Evolutionary conservation across 37 sponge, comb jelly and placozoan species (phyloP), one percentile per base, ranked within the genome.

Genomic region (Eunapius fragilis): DNA sequence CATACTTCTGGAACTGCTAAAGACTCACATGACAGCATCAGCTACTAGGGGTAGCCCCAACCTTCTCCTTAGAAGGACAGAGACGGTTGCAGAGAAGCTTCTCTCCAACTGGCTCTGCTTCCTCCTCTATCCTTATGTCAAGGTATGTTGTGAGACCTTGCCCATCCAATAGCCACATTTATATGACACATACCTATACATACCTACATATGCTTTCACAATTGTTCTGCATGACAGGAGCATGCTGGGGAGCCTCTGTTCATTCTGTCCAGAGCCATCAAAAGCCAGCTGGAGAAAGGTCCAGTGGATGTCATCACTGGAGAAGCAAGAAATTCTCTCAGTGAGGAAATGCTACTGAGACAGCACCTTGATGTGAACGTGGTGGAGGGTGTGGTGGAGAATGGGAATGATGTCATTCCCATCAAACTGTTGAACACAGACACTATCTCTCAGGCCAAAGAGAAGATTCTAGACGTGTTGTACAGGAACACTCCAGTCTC

Each of bases 381-480:
- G 23, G 74, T 95, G 45, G 98, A 99, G 76, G 90, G 82, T 30
- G 80, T 88, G 28, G 73, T 93, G 25, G 80, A 89, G 45, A 76
- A 87, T n/a, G 98, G 91, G 30, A 74, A 82, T 26, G 71, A 70
- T 11, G 70, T 72, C 27, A 25, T 95, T 5, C 80, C 91, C 38
- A 91, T 99, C 37, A 95, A 92, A 72, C 75, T 99, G 45, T 77
- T 89, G 78, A 96, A 99, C 80, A 92, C 95, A 90, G 99, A 99
- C 89, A 91, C 96, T 27, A 90, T 99, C 80, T 89, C 89, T n/a
- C 99, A 99, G 78, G 96, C 96, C 48, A 99, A 99, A 81, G 94
- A 94, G 81, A 99, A 99, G 85, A 80, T 97, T 23, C 85, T 95
- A 28, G 98, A 97, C 75, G 91, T 85, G 32, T 67, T 91, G 33